Evolutionary conservation across 2,113 vertebrate species (phyloP).

Genomic region (Phalacrocorax pelagicus): DNA sequence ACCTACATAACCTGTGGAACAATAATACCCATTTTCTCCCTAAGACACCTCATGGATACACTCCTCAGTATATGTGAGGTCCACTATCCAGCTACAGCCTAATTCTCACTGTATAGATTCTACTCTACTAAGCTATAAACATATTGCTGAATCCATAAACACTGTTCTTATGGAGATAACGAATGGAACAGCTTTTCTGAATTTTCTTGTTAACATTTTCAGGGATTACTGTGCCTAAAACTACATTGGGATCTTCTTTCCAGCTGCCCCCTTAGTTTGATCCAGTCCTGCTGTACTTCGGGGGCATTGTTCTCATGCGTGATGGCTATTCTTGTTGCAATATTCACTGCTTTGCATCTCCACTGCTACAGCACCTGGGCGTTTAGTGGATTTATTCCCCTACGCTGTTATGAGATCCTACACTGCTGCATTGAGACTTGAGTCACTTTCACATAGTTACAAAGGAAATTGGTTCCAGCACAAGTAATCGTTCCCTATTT

Average conservation of each 20-base stretch:
- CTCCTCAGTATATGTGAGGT: neutral
- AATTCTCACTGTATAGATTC: neutral
- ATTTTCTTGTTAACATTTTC: neutral
- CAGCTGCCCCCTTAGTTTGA: neutral
- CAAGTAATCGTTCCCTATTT: neutral
- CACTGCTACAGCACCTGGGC: neutral
- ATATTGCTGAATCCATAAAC: neutral
- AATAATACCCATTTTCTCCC: neutral
- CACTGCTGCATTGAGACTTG: neutral
- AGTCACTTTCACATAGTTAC: neutral
- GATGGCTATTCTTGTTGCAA: neutral
- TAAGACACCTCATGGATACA: neutral
- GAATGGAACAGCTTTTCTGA: neutral
- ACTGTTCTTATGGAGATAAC: neutral
- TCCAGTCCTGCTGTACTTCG: neutral
- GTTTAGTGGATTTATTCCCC: neutral
- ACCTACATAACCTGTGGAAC: neutral
- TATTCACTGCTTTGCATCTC: neutral
- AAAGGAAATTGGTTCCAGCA: neutral
- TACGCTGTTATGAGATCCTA: neutral
- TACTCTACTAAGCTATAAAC: neutral
- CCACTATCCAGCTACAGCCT: neutral
- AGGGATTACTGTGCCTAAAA: neutral
- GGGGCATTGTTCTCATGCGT: neutral
- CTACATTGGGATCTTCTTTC: neutral